Conservation (phyloP, 2,113 vertebrate species). For the Phycodurus eques region DNA sequence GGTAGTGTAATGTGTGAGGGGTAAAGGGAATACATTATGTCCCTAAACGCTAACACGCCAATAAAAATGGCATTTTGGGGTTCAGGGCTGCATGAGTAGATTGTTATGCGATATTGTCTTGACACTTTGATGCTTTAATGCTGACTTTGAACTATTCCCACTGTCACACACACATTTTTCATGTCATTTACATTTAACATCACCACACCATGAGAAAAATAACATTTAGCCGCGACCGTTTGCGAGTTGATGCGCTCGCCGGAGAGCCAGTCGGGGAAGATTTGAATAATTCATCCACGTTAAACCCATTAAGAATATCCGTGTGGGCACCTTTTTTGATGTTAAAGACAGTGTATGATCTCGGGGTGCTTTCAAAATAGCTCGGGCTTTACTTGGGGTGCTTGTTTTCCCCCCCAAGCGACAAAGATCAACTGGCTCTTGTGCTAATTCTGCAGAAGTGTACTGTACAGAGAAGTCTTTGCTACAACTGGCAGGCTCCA, state of each 20-base stretch:
- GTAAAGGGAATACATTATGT: conserved; percentile 58
- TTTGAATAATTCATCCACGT: conserved; percentile 70
- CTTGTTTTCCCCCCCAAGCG: conserved; percentile 66
- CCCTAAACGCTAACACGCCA: conserved; percentile 33
- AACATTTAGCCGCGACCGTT: conserved; percentile 42
- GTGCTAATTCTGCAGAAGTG: conserved; percentile 58
- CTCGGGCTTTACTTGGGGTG: conserved; percentile 52
- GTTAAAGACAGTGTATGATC: conserved; percentile 70
- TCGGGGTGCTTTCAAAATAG: conserved; percentile 55
- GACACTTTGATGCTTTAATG: conserved; percentile 1
- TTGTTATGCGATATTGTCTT: conserved; percentile 26
- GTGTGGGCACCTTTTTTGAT: conserved; percentile 69
- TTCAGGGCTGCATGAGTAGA: not conserved
- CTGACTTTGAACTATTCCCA: conserved; percentile 22
- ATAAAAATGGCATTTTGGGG: conserved; percentile 2
- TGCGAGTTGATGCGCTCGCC: conserved; percentile 34
- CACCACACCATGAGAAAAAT: conserved; percentile 19
- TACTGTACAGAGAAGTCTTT: conserved; percentile 38
- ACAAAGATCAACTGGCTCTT: conserved; percentile 66
- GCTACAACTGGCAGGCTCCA: conserved; percentile 21
- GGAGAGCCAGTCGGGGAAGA: conserved; percentile 46
- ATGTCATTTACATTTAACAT: conserved; percentile 23
- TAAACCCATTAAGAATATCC: conserved; percentile 70
- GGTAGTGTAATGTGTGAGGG: conserved; percentile 28
- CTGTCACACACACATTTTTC: conserved; percentile 21